Base-by-base conservation (phyloP, 2,113 vertebrate species). In the Tringa solitaria region DNA sequence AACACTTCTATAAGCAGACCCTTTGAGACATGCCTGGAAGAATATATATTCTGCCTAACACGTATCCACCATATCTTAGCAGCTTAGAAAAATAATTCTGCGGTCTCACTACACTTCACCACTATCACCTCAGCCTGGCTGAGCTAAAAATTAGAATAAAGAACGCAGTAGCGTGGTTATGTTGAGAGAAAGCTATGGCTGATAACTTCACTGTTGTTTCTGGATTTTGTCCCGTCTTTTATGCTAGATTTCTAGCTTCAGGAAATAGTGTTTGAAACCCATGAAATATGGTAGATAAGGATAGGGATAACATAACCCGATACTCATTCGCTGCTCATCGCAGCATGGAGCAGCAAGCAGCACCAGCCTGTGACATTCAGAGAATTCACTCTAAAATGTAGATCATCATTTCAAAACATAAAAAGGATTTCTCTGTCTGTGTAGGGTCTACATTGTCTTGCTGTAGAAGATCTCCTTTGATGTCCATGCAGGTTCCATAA, bases 31-130 rank as follows among this genome's bases (percentile, higher is more conserved):
- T 35, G 30, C 32, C 84, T 96, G 84, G 67, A 89, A 94, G 84
- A 90, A 92, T 78, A 48, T 87, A 95, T 83, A n/a, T 91, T 89
- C 91, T 95, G 85, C 94, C 69, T 85, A 75, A 68, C 72, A 77
- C 53, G 8, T 72, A 94, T 46, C 48, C 23, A 72, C 46, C 63
- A 57, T 91, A 93, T 95, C 90, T 96, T 54, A 86, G 83, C 67
- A 89, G 87, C 87, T 91, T 89, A 89, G 77, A 91, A 96, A 91
- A 95, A 92, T 73, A 93, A 74, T 73, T 92, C 56, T 93, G 90
- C 0, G 19, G 91, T 94, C 82, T 84, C 57, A 48, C 45, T 86
- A 35, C 70, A 65, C 75, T 83, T 93, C 87, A 93, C 59, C 84
- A 60, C 74, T 88, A 39, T 91, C 95, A 87, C 63, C 77, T 91